phyloP scores from a whole-genome alignment of 1,140 invertebrate species.

The Cydia fagiglandana region DNA sequence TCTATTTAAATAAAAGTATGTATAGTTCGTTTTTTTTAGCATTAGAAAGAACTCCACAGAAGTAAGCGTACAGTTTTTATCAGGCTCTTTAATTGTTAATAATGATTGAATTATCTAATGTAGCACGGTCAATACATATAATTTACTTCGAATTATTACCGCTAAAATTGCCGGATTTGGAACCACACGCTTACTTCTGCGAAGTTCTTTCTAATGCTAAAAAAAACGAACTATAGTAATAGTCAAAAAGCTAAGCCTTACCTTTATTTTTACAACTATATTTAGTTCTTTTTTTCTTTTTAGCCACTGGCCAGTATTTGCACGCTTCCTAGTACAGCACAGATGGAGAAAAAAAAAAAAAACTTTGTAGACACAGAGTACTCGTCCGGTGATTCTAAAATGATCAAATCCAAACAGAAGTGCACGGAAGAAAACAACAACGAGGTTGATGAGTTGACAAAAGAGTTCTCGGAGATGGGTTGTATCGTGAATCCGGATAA shows the following conservation, averaged over 20 bases:
- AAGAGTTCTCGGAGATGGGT: constrained; percentile 73
- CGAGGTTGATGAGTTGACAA: constrained; percentile 69
- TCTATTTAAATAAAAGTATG: background rate
- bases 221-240: too few species aligned
- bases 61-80: too few species aligned
- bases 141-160: too few species aligned
- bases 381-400: constrained; percentile 66
- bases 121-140: too few species aligned
- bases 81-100: too few species aligned
- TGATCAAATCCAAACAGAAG: constrained; percentile 60
- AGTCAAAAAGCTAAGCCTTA: background rate
- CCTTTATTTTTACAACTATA: background rate
- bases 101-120: too few species aligned
- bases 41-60: too few species aligned
- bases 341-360: constrained; percentile 56
- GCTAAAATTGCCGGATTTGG: too few species aligned
- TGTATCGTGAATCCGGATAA: constrained; percentile 70
- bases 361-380: constrained; percentile 54
- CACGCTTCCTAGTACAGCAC: constrained; percentile 63
- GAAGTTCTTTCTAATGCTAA: too few species aligned
- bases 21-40: too few species aligned
- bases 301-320: constrained; percentile 38
- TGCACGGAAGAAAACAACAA: constrained; percentile 76
- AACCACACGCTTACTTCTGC: too few species aligned
- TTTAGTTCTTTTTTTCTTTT: constrained; percentile 37